Percentiles rank a stretch among this genome's conserved stretches.
Evolutionary conservation across 2,797 vertebrate genomes (phyloP).

Genomic region (Helarctos malayanus): DNA sequence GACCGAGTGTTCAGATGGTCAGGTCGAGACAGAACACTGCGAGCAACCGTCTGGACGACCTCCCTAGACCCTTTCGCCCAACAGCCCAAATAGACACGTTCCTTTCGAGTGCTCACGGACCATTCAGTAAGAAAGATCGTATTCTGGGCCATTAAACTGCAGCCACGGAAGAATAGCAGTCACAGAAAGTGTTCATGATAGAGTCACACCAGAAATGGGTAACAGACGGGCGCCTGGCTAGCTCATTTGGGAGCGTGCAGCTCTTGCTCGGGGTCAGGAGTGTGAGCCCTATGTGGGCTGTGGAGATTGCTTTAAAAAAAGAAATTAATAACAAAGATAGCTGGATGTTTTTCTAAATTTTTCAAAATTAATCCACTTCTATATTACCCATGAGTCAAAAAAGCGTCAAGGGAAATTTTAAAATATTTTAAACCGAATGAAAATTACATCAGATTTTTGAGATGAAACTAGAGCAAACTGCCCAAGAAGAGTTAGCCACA

Average conservation of each 20-base stretch:
- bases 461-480: neutral
- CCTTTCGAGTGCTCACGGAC: too few relatives aligned
- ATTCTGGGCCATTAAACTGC: rapidly evolving
- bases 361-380: neutral
- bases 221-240: neutral
- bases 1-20: neutral
- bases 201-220: neutral
- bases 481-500: neutral
- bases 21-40: rapidly evolving
- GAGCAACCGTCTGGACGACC: neutral
- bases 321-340: neutral
- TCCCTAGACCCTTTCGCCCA: neutral
- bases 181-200: rapidly evolving
- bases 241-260: neutral
- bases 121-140: rapidly evolving
- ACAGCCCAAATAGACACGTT: rapidly evolving
- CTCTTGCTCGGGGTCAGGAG: neutral
- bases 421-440: neutral
- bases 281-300: neutral
- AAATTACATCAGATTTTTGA: neutral
- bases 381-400: rapidly evolving
- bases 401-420: too few relatives aligned
- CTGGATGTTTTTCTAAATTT: too few relatives aligned
- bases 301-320: neutral
- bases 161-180: neutral